These are phyloP conservation scores for Rhombomys opimus DNA, from an alignment of 2,113 vertebrate genomes.

Conservation along the genomic window DNA sequence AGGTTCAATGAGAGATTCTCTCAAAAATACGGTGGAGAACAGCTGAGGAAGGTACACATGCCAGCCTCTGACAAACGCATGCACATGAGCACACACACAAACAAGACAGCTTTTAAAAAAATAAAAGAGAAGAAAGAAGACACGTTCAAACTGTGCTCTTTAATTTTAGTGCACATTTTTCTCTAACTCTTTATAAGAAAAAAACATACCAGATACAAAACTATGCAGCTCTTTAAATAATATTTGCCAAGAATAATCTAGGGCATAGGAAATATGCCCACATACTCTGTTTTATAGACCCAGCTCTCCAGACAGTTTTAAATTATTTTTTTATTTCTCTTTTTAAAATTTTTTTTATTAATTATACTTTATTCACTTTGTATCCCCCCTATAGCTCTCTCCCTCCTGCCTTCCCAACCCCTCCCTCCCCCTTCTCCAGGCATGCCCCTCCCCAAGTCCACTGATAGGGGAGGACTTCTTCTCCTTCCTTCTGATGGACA, in stretches of 20 bases:
- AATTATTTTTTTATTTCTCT: too few species aligned
- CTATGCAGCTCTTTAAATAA: background rate
- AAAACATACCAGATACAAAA: conserved; percentile 8
- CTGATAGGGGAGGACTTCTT: too few species aligned
- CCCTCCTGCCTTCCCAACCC: too few species aligned
- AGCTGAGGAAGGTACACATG: background rate
- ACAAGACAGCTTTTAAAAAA: background rate
- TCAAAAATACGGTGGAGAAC: background rate
- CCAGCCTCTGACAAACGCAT: background rate
- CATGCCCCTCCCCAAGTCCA: too few species aligned
- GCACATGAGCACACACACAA: background rate
- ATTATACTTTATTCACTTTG: too few species aligned
- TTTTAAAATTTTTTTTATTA: too few species aligned
- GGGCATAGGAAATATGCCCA: conserved; percentile 39
- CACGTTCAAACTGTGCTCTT: background rate
- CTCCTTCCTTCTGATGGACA: too few species aligned
- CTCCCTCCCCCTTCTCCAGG: too few species aligned
- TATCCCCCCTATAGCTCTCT: too few species aligned
- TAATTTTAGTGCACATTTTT: conserved; percentile 16
- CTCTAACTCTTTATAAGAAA: conserved; percentile 38
- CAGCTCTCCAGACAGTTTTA: background rate
- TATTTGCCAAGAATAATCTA: conserved; percentile 47
- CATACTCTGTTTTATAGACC: background rate
- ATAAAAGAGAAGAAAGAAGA: background rate
- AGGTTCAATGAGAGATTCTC: background rate